Evolutionary conservation across 1,140 invertebrate genomes (phyloP), one percentile per base, ranked within the genome.

Genomic region (Micrasema longulum): DNA sequence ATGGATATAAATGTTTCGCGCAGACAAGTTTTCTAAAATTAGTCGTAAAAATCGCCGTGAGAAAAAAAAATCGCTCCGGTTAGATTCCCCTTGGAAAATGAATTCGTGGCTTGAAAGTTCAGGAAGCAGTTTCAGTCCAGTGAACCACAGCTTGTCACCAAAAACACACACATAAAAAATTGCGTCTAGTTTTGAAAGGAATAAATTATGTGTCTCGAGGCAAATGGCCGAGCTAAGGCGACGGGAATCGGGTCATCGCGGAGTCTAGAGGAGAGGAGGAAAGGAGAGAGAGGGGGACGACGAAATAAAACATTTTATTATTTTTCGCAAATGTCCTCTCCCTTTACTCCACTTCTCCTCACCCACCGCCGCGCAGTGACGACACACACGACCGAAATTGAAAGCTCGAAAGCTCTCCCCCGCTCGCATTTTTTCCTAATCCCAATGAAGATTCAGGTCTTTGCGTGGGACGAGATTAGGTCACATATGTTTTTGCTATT

Each of bases 191-290:
- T 60, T 60, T 60, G 55, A 60, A 60, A 60, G 55, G 55, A 31
- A 60, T 60, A 41, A 60, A 31, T 60, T 20, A 60, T 60, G 55
- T 60, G 55, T 60, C 55, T 60, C 20, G 55, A 18, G 43, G 22
- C 14, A 20, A 23, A 55, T 31, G 3, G 52, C 22, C 23, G 52
- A 6, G 7, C 45, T n/a, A 18, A 20, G 52, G 11, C 12, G 48
- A 20, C 6, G 31, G 16, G 36, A 60, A 60, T 41, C 36, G 35
- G 55, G 55, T 41, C 55, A 60, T 38, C 31, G 14, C 36, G 6
- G 55, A 38, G 11, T 1, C 22, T 0, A 7, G 10, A 1, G 55
- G 55, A 35, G 55, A 16, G 55, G 14, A 0, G 55, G 18, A 36
- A 23, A 23, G 50, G 55, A n/a, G 1, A 35, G 20, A n/a, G 23